phyloP scores from a whole-genome alignment of 2,113 vertebrate species.

The Arenaria interpres region DNA sequence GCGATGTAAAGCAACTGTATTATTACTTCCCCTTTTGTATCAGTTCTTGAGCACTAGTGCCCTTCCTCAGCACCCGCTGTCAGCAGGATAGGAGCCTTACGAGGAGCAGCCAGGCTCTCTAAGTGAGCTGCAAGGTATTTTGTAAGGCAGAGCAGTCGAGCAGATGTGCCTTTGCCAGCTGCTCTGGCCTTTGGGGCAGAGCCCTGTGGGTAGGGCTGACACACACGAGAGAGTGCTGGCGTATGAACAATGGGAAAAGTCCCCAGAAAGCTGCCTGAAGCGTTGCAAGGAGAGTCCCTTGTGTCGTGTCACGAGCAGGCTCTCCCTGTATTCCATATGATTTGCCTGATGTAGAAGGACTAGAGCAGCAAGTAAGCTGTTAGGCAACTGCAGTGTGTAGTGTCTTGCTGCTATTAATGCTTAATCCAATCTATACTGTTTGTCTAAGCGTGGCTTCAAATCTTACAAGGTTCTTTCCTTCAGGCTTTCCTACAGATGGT shows the following conservation, averaged over 20 bases:
- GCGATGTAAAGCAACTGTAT: not conserved
- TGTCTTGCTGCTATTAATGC: not conserved
- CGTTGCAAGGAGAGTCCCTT: not conserved
- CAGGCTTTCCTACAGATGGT: constrained; percentile 88
- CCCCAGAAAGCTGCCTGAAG: not conserved
- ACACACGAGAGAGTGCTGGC: not conserved
- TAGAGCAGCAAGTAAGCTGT: not conserved
- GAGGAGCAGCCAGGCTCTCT: not conserved
- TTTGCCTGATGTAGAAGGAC: not conserved
- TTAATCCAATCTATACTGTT: not conserved
- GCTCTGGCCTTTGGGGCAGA: not conserved
- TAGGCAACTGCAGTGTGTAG: not conserved
- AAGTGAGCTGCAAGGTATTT: not conserved
- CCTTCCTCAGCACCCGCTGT: not conserved
- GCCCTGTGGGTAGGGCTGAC: not conserved
- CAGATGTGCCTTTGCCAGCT: not conserved
- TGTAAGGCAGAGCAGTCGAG: not conserved
- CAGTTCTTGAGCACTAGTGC: not conserved
- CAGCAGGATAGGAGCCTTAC: not conserved
- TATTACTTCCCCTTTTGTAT: not conserved
- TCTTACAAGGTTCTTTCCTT: constrained; percentile 3
- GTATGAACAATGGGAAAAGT: not conserved
- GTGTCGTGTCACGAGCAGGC: not conserved
- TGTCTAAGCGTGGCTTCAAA: not conserved
- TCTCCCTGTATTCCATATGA: not conserved